These are phyloP conservation scores for Hermaeophaga mercurialis DNA, from an alignment of 2,888 invertebrate species.

Conservation along the genomic window DNA sequence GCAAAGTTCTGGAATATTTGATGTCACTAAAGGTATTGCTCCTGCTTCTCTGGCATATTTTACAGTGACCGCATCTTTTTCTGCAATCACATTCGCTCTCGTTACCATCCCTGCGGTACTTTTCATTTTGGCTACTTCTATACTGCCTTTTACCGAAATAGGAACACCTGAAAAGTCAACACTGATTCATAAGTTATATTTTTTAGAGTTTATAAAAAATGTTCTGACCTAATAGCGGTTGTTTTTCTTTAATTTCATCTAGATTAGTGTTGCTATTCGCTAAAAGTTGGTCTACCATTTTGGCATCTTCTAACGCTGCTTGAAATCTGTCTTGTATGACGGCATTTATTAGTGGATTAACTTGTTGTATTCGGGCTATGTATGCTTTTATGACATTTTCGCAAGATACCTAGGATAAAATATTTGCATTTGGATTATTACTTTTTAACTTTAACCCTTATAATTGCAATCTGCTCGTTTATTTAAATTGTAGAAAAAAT, in stretches of 20 bases:
- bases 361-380: constrained; percentile 76
- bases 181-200: too few relatives aligned
- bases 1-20: constrained; percentile 88
- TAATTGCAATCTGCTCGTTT: too few relatives aligned
- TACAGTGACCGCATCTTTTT: constrained; percentile 72
- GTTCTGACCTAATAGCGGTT: constrained; percentile 59
- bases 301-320: constrained; percentile 76
- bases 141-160: constrained; percentile 78
- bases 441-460: not conserved
- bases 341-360: constrained; percentile 80
- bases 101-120: constrained; percentile 70
- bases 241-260: constrained; percentile 68
- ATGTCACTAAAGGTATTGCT: constrained; percentile 73
- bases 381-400: constrained; percentile 74
- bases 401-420: constrained; percentile 65
- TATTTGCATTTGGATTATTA: too few relatives aligned
- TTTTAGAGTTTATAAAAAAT: not conserved
- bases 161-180: constrained; percentile 86
- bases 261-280: constrained; percentile 54
- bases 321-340: constrained; percentile 80
- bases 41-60: constrained; percentile 69
- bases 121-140: constrained; percentile 58
- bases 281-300: constrained; percentile 71
- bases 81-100: constrained; percentile 59
- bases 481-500: too few relatives aligned